Evolutionary conservation across 2,113 vertebrate genomes (phyloP), one percentile per base, ranked within the genome.

Genomic region (Stercorarius parasiticus): DNA sequence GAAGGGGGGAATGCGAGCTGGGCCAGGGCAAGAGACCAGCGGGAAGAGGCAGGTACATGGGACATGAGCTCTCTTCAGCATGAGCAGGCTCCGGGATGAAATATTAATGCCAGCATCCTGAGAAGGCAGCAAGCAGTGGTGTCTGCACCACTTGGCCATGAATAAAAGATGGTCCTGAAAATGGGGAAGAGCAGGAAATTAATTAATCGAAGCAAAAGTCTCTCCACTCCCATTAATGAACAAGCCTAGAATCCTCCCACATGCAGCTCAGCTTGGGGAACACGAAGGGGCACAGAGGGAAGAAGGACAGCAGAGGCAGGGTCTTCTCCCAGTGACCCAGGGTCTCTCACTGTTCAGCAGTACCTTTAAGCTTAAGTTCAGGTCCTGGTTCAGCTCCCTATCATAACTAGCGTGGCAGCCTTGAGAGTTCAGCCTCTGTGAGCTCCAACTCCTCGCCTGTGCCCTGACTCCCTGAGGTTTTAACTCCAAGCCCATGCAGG

Each of bases 161-260:
- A 98, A 98, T 98, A 98, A 98, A 98, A 98, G 97, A 98, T 97
- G 95, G 97, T 78, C 55, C 55, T 32, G 96, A 97, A 96, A 95
- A 97, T 88, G 91, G 82, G 95, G 85, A 96, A 86, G 90, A 97
- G 96, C 97, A 91, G 97, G 95, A 96, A 98, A 98, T 98, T 98
- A 98, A 98, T 98, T 98, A 97, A 97, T 98, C 47, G 77, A 97
- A 97, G 96, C 88, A 93, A 96, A 97, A 95, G 22, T 34, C 96
- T 96, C 93, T 88, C 69, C 40, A 19, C 84, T 97, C 85, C 93
- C 40, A 50, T 93, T 97, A 96, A 93, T 0, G 83, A 96, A 74
- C 87, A 95, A 58, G 67, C 42, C 58, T 77, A 43, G 87, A 83
- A 84, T 69, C 69, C 65, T 90, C 92, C 80, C 58, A 50, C 58